Evolutionary conservation across 2,888 invertebrate species (phyloP), one percentile per base, ranked within the genome.

Genomic region (Hemicrepidius hirtus): DNA sequence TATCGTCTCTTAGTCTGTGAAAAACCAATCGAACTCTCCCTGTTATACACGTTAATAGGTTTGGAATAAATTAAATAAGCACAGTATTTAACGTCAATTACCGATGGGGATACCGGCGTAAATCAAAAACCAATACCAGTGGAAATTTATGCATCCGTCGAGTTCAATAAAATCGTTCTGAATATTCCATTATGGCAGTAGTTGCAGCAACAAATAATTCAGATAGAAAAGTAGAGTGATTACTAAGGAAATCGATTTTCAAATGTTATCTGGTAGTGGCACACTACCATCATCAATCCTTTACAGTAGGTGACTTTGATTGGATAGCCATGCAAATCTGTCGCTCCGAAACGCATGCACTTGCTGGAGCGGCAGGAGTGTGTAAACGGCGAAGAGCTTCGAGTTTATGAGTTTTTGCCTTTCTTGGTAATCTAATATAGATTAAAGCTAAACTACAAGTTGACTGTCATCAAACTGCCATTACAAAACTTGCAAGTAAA

Each of bases 251-350:
- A 69, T 62, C 32, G 63, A 63, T 69, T 44, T 63, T 28, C 44
- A 69, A 63, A 63, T 67, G 50, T 62, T 60, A 68, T 72, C 67
- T 72, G 71, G 41, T 24, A 55, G 46, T 67, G 71, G 60, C 71
- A 55, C 28, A 63, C 50, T 35, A 59, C 60, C 40, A 62, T 35
- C 73, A 73, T 73, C 69, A 73, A 73, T 73, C 73, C 53, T 73
- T 73, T 65, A 50, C 73, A 69, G 73, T 65, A 55, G 53, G 60
- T 69, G 73, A 69, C 53, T 73, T 66, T 73, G 73, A 73, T 73
- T 73, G 59, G 60, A 66, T 68, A 12, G 37, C 46, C 50, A 69
- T 69, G 69, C 53, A 69, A 69, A 73, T 69, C 55, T 68, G 59
- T 63, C 62, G 63, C 57, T 63, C 46, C 46, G 35, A 49, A 64